Evolutionary conservation across 2,888 invertebrate species (phyloP).

Genomic region (Prostheceraeus crozeri): DNA sequence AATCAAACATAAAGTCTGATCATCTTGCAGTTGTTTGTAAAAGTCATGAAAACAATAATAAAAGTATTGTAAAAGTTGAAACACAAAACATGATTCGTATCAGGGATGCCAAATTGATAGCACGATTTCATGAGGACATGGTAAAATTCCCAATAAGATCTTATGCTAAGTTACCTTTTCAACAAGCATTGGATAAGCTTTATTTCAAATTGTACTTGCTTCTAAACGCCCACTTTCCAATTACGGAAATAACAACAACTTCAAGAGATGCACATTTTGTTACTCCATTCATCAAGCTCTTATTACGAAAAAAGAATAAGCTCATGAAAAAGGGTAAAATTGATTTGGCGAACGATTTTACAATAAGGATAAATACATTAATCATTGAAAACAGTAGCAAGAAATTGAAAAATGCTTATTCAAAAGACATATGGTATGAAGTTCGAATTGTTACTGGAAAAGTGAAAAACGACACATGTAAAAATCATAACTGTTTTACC

Average conservation of each 20-base stretch:
- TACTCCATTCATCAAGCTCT: neutral
- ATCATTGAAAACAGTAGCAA: neutral
- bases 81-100: too few species aligned
- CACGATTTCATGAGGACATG: too few species aligned
- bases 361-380: neutral
- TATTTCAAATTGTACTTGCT: neutral
- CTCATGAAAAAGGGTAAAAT: conserved; percentile 6
- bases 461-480: conserved; percentile 16
- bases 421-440: conserved; percentile 15
- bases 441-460: conserved; percentile 4
- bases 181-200: conserved; percentile 15
- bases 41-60: too few species aligned
- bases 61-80: too few species aligned
- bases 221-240: too few species aligned
- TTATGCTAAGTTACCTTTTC: neutral
- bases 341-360: neutral
- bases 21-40: conserved; percentile 6
- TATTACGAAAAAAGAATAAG: conserved; percentile 15
- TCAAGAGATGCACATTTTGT: conserved; percentile 6
- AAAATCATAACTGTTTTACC: conserved; percentile 4
- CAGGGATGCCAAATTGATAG: too few species aligned
- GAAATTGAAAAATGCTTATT: conserved; percentile 12
- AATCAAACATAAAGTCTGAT: conserved; percentile 13
- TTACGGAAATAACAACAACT: conserved; percentile 11
- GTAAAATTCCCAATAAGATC: neutral